Percentiles rank a stretch among this genome's conserved stretches.
phyloP scores from a whole-genome alignment of 2,113 vertebrate genomes.

The Neoarius graeffei region DNA sequence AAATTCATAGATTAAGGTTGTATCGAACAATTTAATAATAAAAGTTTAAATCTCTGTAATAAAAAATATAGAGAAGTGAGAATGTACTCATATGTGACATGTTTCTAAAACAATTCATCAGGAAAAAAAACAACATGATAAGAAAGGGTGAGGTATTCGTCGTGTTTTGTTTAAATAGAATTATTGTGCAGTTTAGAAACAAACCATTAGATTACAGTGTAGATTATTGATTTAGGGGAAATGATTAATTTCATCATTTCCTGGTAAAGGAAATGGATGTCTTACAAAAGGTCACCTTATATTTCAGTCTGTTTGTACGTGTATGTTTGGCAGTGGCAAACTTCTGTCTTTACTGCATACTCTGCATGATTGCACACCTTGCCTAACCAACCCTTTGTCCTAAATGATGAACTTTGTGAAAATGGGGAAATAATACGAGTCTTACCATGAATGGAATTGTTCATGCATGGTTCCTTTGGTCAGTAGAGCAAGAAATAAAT shows the following conservation, averaged over 20 bases:
- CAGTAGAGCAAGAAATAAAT: neutral
- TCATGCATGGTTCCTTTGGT: constrained; percentile 23
- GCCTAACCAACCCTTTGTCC: neutral
- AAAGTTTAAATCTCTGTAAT: too few relatives aligned
- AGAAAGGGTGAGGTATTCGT: constrained; percentile 59
- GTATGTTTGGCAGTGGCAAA: neutral
- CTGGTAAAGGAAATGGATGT: neutral
- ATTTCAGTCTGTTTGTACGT: neutral
- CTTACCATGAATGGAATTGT: neutral
- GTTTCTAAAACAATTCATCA: neutral
- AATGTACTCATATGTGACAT: neutral
- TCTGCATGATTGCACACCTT: neutral
- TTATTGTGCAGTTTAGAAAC: constrained; percentile 21
- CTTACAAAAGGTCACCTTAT: neutral
- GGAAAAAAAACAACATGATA: neutral
- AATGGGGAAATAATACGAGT: constrained; percentile 10
- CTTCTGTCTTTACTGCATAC: neutral
- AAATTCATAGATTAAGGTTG: neutral
- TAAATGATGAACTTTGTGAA: neutral
- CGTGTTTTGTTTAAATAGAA: constrained; percentile 18
- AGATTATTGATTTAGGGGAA: constrained; percentile 11
- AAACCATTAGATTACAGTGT: neutral
- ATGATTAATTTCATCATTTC: neutral
- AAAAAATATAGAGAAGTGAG: neutral
- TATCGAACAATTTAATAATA: neutral